A percentile compares a stretch with the other conserved stretches of the same genome.
phyloP scores from a whole-genome alignment of 2,888 invertebrate genomes.

The Megastigmus dorsalis region DNA sequence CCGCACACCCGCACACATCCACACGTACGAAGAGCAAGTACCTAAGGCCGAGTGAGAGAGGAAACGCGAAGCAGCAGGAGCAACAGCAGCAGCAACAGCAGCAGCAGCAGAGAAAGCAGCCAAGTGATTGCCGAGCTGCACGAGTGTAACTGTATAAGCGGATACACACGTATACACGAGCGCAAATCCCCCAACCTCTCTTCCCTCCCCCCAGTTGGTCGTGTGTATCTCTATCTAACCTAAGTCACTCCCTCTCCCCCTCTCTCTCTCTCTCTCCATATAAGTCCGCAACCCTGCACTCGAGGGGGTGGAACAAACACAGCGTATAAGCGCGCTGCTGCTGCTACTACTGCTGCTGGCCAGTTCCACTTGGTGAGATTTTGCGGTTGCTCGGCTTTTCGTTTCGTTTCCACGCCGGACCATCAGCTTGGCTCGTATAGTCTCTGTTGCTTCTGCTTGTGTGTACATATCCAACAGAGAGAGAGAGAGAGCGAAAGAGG shows the following conservation, averaged over 20 bases:
- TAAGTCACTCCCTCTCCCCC: conserved; percentile 17
- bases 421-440: too few relatives aligned
- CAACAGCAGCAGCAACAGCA: neutral
- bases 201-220: too few relatives aligned
- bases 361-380: conserved; percentile 4
- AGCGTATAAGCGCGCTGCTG: too few relatives aligned
- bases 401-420: conserved; percentile 13
- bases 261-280: too few relatives aligned
- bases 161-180: neutral
- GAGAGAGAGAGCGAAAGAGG: neutral
- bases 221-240: conserved; percentile 2
- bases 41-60: neutral
- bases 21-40: neutral
- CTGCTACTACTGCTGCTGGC: too few relatives aligned
- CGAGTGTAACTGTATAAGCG: neutral
- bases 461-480: too few relatives aligned
- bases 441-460: too few relatives aligned
- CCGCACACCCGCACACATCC: too few relatives aligned
- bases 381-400: conserved; percentile 23
- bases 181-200: neutral
- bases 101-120: neutral
- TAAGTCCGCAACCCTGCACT: conserved; percentile 13
- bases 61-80: neutral
- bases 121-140: conserved; percentile 12
- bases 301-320: too few relatives aligned